Evolutionary conservation across 2,888 invertebrate genomes (phyloP), one percentile per base, ranked within the genome.

Genomic region (Dynastes maya): DNA sequence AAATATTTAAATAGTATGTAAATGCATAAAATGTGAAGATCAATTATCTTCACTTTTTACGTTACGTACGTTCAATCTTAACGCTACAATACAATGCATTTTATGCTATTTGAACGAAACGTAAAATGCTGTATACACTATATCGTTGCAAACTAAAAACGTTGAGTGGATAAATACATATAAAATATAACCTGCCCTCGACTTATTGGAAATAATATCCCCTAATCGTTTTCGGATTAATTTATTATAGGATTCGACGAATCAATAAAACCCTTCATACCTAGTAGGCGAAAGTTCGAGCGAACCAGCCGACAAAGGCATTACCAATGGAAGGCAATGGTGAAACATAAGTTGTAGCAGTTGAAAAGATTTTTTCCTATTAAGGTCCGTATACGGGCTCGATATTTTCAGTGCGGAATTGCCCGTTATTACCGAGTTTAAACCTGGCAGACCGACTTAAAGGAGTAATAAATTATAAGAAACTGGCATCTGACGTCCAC

Each of bases 401-500:
- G 61, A 74, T 74, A 61, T 74, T 68, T 53, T 37, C 13, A 76
- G 40, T 45, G 5, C 32, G 64, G 71, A 70, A 79, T 79, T 76
- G 76, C 64, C 71, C 51, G 70, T 71, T 76, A 76, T 79, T 76
- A 79, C 53, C 37, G 58, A 68, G 71, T 76, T 79, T 76, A 76
- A 71, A 79, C 49, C 76, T 70, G 70, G 70, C 71, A 72, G 63
- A 53, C 64, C 65, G 64, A 55, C 76, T 40, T 55, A 51, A 76
- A 79, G 76, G 70, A 49, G 76, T 76, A 63, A 76, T 79, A 79
- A 79, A 79, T 79, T 79, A 70, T 74, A 58, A 67, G 76, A 76
- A 76, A 58, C 68, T 76, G 76, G 76, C 68, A 58, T 40, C 58
- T 40, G 29, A 68, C 64, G 76, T 76, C 76, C 76, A 68, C 67